Percentiles rank a stretch among this genome's conserved stretches.
Conservation (phyloP, 2,888 invertebrate genomes). For the Rhagonycha lutea region DNA sequence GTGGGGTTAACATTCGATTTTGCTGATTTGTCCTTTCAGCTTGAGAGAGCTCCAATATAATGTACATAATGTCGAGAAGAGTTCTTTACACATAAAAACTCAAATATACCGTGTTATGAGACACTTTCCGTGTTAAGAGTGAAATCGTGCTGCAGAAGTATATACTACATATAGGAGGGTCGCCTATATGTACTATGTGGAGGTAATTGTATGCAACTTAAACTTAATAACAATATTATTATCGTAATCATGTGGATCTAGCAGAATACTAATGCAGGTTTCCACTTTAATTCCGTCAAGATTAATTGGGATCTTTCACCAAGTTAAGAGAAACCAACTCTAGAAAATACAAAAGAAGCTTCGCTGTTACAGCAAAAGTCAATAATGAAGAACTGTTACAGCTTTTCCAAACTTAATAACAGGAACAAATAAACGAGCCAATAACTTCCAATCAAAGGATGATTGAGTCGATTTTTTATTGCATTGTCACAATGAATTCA, state of each 20-base stretch:
- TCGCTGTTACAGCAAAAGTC: neutral
- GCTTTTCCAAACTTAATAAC: neutral
- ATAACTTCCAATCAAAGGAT: neutral
- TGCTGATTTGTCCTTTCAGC: too few species aligned
- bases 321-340: neutral
- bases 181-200: too few species aligned
- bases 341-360: neutral
- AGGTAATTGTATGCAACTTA: too few species aligned
- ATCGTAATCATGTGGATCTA: neutral
- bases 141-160: too few species aligned
- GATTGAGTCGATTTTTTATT: neutral
- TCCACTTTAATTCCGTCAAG: neutral
- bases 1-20: too few species aligned
- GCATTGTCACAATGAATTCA: neutral
- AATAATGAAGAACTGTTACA: neutral
- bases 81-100: too few species aligned
- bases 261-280: neutral
- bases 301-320: neutral
- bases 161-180: too few species aligned
- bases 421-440: neutral
- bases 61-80: too few species aligned
- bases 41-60: too few species aligned
- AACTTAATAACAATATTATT: too few species aligned
- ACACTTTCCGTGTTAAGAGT: too few species aligned
- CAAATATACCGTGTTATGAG: too few species aligned